Evolutionary conservation across 2,113 vertebrate species (phyloP), one percentile per base, ranked within the genome.

Genomic region (Scomber japonicus): DNA sequence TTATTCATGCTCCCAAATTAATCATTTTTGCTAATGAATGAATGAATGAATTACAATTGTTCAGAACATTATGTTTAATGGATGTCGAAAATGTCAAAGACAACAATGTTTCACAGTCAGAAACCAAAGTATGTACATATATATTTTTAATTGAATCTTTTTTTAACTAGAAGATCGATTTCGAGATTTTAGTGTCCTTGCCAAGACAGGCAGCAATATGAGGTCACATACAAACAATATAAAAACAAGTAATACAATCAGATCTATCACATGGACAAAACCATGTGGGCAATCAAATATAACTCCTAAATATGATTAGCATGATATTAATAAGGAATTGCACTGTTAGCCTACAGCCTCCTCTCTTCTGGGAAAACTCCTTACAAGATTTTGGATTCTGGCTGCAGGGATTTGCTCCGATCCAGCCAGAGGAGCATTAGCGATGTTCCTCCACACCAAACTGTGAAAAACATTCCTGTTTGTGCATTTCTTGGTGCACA

Each of bases 21-120:
- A 59, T 70, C 7, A 68, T 67, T 56, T 17, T 49, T 70, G 61
- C 48, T 12, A 11, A 55, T n/a, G 9, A 60, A 48, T 72, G 9
- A 60, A 48, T 72, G 14, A 15, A 56, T 13, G 48, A 13, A 44
- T 40, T 9, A 40, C 35, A 40, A 40, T 40, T 40, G 8, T 7
- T 3, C 50, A 15, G 5, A 40, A 16, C 21, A 55, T 40, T 40
- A 35, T 35, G 35, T 40, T 40, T 40, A 40, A 40, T 7, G 35
- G 35, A 40, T 40, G 35, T 27, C 24, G 2, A 27, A 27, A 27
- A 27, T 27, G 24, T 40, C 35, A 40, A 40, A 40, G 35, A 40
- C 35, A 40, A 9, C 35, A 40, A 40, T 40, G 35, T 40, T 40
- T 40, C 0, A 40, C 35, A 40, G 35, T 7, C 35, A 8, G 8